Base-by-base conservation (phyloP, 2,888 invertebrate genomes). In the Thyatira batis region DNA sequence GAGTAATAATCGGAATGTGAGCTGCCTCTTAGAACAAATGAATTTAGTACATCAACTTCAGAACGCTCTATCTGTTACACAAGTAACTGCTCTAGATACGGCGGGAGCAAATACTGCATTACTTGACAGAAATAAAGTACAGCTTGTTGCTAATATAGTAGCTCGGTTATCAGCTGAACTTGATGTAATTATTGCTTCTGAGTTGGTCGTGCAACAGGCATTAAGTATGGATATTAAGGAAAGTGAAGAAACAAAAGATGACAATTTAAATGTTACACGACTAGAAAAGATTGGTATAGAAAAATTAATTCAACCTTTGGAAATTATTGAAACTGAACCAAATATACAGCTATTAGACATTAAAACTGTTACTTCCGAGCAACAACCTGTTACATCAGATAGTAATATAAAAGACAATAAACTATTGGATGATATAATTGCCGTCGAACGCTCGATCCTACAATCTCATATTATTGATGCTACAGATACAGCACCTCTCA, bases 31-130 rank as follows among this genome's bases (percentile, higher is more conserved):
- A n/a, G 23, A 56, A 23, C 48, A 53, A 51, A 20, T 1, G 20
- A 3, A 25, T 25, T 5, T 54, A 20, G 51, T 45, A 46, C 49
- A 51, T 25, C 51, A 61, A 30, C 53, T 71, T 28, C 57, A 59
- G 45, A 55, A 64, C 6, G 60, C 69, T 3, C 58, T 84, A 46
- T 59, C 61, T 45, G 51, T 52, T 3, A 27, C 78, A 27, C 65
- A 76, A 58, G 57, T 53, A 10, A 55, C 74, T 33, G 23, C 55
- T 5, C 43, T 68, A 9, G 67, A 76, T 2, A 65, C 51, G 21
- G 50, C 60, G 45, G 30, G 67, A 43, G 56, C 71, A 28, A 20
- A 54, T 20, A 49, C 44, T 3, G 21, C 55, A 17, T 21, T 50
- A 0, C 49, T 70, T 44, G 60, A 55, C 9, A 55, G 61, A 45